Conservation (phyloP, 2,113 vertebrate genomes). For the Puma concolor region DNA sequence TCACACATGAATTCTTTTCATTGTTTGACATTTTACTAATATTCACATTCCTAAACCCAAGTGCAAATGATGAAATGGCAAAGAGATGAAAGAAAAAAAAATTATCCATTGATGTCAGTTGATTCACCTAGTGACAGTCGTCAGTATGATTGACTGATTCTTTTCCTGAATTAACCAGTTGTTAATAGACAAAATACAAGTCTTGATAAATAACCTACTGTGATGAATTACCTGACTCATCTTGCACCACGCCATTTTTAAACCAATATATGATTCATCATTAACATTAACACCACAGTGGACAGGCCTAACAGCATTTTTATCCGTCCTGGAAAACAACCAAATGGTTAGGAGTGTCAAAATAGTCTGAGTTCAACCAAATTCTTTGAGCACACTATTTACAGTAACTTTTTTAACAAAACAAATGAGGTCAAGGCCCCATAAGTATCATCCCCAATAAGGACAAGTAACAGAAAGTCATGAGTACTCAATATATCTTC, state of each 20-base stretch:
- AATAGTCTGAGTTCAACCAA: not conserved
- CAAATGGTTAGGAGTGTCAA: not conserved
- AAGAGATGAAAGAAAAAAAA: not conserved
- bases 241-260: not conserved
- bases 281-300: not conserved
- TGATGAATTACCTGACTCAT: not conserved
- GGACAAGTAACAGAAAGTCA: not conserved
- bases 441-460: not conserved
- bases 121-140: not conserved
- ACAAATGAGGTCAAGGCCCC: not conserved
- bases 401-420: not conserved
- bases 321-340: not conserved
- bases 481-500: not conserved
- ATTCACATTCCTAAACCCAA: not conserved
- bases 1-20: conserved; percentile 64
- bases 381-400: not conserved
- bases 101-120: not conserved
- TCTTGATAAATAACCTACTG: not conserved
- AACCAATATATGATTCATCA: not conserved
- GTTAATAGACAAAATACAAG: not conserved
- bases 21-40: conserved; percentile 56
- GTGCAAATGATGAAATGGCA: conserved; percentile 7
- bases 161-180: not conserved
- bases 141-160: not conserved
- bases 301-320: not conserved